Evolutionary conservation across 2,888 invertebrate genomes (phyloP).

Genomic region (Chymomyza amoena): DNA sequence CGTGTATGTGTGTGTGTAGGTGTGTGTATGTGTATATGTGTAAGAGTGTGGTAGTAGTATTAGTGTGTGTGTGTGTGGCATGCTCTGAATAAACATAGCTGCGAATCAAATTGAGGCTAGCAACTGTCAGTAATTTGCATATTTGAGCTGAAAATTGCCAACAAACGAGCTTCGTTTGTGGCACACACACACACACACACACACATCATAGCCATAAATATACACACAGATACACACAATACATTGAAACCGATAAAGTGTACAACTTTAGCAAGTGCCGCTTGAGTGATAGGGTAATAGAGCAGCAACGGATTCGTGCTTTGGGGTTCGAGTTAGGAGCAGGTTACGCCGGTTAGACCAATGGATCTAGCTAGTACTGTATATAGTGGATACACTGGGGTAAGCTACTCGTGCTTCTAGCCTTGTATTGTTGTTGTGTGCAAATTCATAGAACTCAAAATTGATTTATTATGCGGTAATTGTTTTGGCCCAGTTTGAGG

Average conservation of each 20-base stretch:
- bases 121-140: conserved; percentile 69
- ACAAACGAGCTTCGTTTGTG: conserved; percentile 2
- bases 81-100: conserved; percentile 12
- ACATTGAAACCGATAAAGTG: conserved; percentile 19
- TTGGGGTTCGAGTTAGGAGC: not conserved
- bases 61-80: not conserved
- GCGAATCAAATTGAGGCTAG: conserved; percentile 64
- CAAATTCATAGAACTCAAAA: conserved; percentile 66
- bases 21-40: not conserved
- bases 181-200: not conserved
- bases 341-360: not conserved
- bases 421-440: conserved; percentile 17
- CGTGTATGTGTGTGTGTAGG: not conserved
- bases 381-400: no score
- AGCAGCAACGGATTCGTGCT: not conserved
- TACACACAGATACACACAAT: conserved; percentile 8
- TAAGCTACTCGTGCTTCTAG: not conserved
- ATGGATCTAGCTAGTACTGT: not conserved
- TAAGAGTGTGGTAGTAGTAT: not conserved
- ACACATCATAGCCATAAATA: conserved; percentile 7
- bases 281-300: conserved; percentile 44
- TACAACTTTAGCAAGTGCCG: conserved; percentile 32
- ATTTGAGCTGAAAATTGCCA: conserved; percentile 62
- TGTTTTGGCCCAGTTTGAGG: conserved; percentile 71
- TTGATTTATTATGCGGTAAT: conserved; percentile 76